Conservation (phyloP, 2,888 invertebrate species). For the Allolobophora icterica region DNA sequence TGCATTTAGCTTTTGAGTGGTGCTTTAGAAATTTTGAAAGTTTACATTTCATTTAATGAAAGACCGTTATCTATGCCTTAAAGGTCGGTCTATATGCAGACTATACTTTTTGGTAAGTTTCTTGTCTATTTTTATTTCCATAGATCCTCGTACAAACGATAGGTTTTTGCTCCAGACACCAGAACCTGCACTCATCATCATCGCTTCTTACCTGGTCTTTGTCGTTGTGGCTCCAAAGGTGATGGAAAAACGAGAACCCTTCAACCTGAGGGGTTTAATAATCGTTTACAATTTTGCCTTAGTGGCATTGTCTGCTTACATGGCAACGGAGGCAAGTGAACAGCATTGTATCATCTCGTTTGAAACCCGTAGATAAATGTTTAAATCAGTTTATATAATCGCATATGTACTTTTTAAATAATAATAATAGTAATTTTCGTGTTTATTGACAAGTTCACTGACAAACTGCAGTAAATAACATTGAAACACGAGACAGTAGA, state of each 20-base stretch:
- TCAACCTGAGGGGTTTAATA: slow-evolving; percentile 54
- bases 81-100: not conserved
- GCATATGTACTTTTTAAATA: not conserved
- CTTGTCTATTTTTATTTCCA: not conserved
- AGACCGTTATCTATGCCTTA: not conserved
- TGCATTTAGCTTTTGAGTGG: too few species aligned
- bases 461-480: too few species aligned
- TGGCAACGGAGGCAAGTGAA: slow-evolving; percentile 69
- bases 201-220: slow-evolving; percentile 53
- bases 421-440: too few species aligned
- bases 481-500: too few species aligned
- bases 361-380: slow-evolving; percentile 65
- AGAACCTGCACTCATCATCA: slow-evolving; percentile 53
- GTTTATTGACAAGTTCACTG: too few species aligned
- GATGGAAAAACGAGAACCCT: slow-evolving; percentile 57
- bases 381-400: not conserved
- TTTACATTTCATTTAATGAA: not conserved
- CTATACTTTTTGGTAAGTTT: not conserved
- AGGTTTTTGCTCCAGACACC: slow-evolving; percentile 70
- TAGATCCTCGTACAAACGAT: slow-evolving; percentile 84
- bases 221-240: slow-evolving; percentile 54
- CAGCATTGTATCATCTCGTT: slow-evolving; percentile 73
- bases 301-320: slow-evolving; percentile 52
- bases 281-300: slow-evolving; percentile 59
- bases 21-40: too few species aligned